Evolutionary conservation across 2,797 vertebrate species (phyloP).

Genomic region (Cygnus olor): DNA sequence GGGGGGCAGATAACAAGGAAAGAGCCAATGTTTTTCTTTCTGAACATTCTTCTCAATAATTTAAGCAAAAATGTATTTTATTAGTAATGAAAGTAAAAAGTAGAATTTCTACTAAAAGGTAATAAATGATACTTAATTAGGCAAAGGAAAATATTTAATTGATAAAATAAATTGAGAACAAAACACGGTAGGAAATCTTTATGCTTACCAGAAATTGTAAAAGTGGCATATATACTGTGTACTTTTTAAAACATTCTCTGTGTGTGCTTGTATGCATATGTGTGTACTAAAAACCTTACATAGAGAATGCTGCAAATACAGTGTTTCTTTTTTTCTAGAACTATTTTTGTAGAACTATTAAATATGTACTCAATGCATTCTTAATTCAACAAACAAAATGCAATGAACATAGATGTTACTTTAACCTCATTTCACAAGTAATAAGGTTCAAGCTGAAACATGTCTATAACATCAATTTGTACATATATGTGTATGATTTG

Average conservation of each 20-base stretch:
- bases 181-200: not conserved
- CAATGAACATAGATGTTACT: not conserved
- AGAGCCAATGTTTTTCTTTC: not conserved
- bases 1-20: not conserved
- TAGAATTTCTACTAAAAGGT: not conserved
- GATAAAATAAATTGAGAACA: not conserved
- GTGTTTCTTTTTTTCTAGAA: not conserved
- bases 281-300: not conserved
- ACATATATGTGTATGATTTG: not conserved
- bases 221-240: not conserved
- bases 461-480: not conserved
- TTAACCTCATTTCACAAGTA: not conserved
- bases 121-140: constrained; percentile 9
- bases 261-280: not conserved
- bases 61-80: not conserved
- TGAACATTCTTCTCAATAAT: not conserved
- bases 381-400: not conserved
- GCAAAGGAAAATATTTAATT: not conserved
- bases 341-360: not conserved
- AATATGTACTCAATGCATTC: fast-evolving
- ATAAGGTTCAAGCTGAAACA: not conserved
- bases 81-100: constrained; percentile 3
- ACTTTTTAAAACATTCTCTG: not conserved
- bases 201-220: not conserved
- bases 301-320: not conserved